Base-by-base conservation (phyloP, 2,888 invertebrate genomes). In the Ectemnius lituratus region DNA sequence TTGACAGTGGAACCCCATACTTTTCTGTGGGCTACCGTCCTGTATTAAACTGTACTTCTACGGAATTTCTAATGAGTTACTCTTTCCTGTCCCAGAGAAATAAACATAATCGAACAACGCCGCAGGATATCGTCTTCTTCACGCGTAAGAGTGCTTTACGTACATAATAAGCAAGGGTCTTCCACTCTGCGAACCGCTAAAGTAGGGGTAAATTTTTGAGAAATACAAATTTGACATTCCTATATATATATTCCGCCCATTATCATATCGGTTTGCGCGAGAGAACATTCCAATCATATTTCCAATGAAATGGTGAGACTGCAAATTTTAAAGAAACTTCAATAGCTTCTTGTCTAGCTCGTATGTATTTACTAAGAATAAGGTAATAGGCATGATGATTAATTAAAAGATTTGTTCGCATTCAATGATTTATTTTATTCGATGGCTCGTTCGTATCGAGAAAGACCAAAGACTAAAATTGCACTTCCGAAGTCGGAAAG, bases 281-380 rank as follows among this genome's bases (percentile, higher is more conserved):
- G 47, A 62, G 62, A 67, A 63, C 16, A 52, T 67, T 62, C 70
- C 59, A 76, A 71, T 75, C 76, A 70, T 70, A 71, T 65, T 62
- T 67, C 76, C 71, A 76, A 71, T 71, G 45, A 46, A 56, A 47
- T 56, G 67, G 59, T 52, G 28, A 63, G 67, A 56, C 62, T 46
- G 62, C 59, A 67, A 62, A 27, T 20, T 61, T 68, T 4, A 37
- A 5, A 49, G 37, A 4, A 28, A 23, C 13, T 20, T 13, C 37
- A 8, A 37, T 1, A 37, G 37, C 37, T 37, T 37, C 2, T 37
- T 37, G 8, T 11, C 8, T 11, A 37, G 37, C 4, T 37, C 37
- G 11, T 8, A 6, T 6, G 8, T 37, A 37, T 37, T 37, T 37
- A 37, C 37, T 37, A 37, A 37, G 14, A 23, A 37, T 28, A 56